Evolutionary conservation across 2,888 invertebrate species (phyloP), one percentile per base, ranked within the genome.

Genomic region (Phorcus lineatus): DNA sequence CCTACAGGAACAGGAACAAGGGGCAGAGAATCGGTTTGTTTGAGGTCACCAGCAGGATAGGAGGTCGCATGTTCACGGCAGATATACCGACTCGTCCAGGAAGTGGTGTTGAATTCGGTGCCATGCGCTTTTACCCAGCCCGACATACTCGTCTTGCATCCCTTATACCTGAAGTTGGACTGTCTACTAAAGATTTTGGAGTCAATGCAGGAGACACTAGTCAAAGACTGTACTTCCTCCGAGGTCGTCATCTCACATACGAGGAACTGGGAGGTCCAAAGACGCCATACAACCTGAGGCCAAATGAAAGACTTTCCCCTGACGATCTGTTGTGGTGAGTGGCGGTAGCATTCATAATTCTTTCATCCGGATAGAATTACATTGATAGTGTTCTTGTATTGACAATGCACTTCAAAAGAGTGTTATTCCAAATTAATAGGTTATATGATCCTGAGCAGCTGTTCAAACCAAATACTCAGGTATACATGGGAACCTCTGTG

Each of bases 11-110:
- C 7, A 40, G 75, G 52, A 75, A 75, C 75, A 47, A 31, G 2
- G 24, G 75, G 11, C 53, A 28, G 75, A 54, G 24, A 24, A n/a
- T 75, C 17, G 53, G 24, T 19, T 22, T 75, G 19, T 75, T 53
- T 53, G 75, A 75, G 31, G 24, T 24, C 53, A 52, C 75, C 24
- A 19, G 53, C 53, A 75, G 75, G 19, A 53, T 75, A 22, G 75
- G 75, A 53, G 75, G 75, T 13, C 53, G 75, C 13, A 24, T 54
- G 53, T 75, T 28, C 53, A 53, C 75, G 19, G 36, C 13, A 13
- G n/a, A 36, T 6, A 17, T 70, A 11, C 70, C 70, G 17, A 70
- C 36, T n/a, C 36, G 28, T 17, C 36, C 31, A 31, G 70, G 70
- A 2, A 36, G 7, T 1, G 11, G 47, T 47, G 47, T 47, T 6